Evolutionary conservation across 2,797 vertebrate genomes (phyloP).

Genomic region (Etheostoma perlongum): DNA sequence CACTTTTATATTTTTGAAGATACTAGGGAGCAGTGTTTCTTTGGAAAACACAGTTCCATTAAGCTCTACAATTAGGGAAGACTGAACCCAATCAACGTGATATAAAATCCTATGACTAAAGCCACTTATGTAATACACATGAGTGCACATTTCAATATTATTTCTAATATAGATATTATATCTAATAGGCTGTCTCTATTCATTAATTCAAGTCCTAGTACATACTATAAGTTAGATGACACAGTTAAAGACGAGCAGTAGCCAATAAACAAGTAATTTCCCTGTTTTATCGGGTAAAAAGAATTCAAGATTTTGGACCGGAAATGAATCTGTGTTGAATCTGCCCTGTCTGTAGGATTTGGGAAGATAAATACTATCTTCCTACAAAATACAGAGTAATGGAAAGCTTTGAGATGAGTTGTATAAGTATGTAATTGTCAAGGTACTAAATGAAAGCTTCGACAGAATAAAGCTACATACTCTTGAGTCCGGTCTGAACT

Average conservation of each 20-base stretch:
- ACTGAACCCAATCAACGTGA: neutral
- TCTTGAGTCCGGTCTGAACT: constrained; percentile 94
- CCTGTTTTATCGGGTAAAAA: neutral
- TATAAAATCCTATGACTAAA: neutral
- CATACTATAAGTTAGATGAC: no score
- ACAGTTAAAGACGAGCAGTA: neutral
- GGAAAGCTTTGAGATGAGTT: no score
- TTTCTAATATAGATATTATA: neutral
- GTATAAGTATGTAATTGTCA: no score
- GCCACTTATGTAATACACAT: neutral
- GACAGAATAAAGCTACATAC: constrained; percentile 75
- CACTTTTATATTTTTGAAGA: constrained; percentile 19
- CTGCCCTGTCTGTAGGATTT: neutral
- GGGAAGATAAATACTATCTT: neutral
- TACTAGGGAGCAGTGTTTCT: neutral
- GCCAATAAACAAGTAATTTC: no score
- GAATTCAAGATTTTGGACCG: neutral
- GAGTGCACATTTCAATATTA: neutral
- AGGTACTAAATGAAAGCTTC: neutral
- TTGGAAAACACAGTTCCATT: constrained; percentile 7
- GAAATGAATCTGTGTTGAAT: neutral
- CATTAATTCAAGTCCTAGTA: neutral
- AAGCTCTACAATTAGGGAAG: neutral
- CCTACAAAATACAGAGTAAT: neutral
- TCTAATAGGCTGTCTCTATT: neutral